Percentiles rank a stretch among this genome's conserved stretches.
Conservation (phyloP, 2,888 invertebrate genomes). For the Coremacera marginata region DNA sequence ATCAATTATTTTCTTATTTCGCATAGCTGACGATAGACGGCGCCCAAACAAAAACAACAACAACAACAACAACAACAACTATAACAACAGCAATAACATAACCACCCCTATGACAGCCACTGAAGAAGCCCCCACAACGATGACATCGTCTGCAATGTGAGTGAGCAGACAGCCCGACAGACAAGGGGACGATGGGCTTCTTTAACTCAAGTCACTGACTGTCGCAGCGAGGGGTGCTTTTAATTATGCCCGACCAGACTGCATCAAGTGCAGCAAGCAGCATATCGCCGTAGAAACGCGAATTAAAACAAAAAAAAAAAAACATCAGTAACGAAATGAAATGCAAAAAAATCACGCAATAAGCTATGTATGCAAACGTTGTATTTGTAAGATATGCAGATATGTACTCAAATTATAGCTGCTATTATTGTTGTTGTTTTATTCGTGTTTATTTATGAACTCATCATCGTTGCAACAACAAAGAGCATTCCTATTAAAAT, state of each 20-base stretch:
- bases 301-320: not conserved
- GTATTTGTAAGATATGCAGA: slow-evolving; percentile 30
- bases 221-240: not conserved
- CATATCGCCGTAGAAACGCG: too few species aligned
- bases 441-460: slow-evolving; percentile 45
- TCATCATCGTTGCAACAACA: slow-evolving; percentile 14
- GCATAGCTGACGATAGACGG: slow-evolving; percentile 10
- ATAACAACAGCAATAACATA: not conserved
- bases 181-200: not conserved
- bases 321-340: not conserved
- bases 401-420: slow-evolving; percentile 31
- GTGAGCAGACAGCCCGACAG: not conserved
- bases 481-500: slow-evolving; percentile 12
- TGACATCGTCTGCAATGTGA: not conserved
- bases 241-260: not conserved
- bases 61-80: slow-evolving; percentile 6
- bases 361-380: not conserved
- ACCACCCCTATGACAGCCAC: not conserved
- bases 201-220: not conserved
- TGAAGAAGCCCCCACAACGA: not conserved
- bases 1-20: slow-evolving; percentile 25
- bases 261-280: too few species aligned
- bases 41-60: slow-evolving; percentile 11
- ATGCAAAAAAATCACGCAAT: not conserved
- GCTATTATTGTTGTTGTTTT: slow-evolving; percentile 32